Evolutionary conservation across 2,113 vertebrate genomes (phyloP), one percentile per base, ranked within the genome.

Genomic region (Pygathrix nemaeus): DNA sequence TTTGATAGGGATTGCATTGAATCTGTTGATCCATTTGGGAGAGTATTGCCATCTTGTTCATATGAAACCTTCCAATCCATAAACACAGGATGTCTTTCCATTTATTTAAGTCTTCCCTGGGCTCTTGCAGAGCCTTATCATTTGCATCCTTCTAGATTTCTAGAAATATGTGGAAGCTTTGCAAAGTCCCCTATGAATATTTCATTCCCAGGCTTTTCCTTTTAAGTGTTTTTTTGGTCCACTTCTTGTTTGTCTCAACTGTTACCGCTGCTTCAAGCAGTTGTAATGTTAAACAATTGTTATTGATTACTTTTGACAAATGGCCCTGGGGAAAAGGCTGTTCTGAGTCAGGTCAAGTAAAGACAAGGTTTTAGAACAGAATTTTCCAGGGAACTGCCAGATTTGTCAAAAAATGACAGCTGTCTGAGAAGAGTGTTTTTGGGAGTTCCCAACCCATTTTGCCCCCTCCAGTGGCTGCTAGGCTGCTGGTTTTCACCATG

Each of bases 331-430:
- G 27, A 66, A 45, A 72, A 93, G 68, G 45, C 52, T 86, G 80
- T 79, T 96, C 78, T 79, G 83, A 97, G 66, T 92, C 73, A 78
- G 27, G 32, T 89, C 75, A 95, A 94, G 96, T 82, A 66, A 94
- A 83, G 40, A 87, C 35, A 66, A 76, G 30, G 5, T 38, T 40
- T 76, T 93, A 80, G 40, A 87, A 72, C 32, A 96, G 43, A 40
- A 82, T 81, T 91, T 93, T 88, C 32, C 48, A 40, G 78, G 57
- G 50, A 57, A 57, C 3, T 16, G 10, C 12, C 38, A 10, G 79
- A 30, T 23, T 35, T 18, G 23, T 75, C 59, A 78, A 38, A 79
- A 38, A 61, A 55, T 40, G 66, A 45, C 38, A 73, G 1, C 72
- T 89, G 18, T 78, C 45, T 66, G 68, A 79, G 18, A 52, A 73